Evolutionary conservation across 2,888 invertebrate genomes (phyloP), one percentile per base, ranked within the genome.

Genomic region (Morpho achilles): DNA sequence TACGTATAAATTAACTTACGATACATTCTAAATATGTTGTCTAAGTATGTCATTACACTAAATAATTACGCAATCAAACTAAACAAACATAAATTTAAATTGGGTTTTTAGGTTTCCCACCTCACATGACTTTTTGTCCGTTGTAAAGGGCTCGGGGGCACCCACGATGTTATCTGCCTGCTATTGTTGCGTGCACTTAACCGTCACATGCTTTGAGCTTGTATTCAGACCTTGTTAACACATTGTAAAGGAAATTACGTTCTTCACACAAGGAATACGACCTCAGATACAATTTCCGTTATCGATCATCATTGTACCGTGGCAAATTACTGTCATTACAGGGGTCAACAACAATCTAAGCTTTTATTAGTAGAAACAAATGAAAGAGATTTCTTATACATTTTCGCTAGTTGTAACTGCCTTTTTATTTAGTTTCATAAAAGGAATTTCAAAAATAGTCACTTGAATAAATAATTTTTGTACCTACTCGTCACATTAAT

Each of bases 181-280:
- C 79, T 70, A 84, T 86, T 85, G 87, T 87, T 83, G 83, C 84
- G 84, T 87, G 88, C 85, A 89, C 84, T 87, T 88, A 86, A 87
- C 80, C 81, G 83, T 81, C 86, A 84, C 65, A 77, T 69, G 67
- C 77, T 78, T 75, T 76, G 73, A 68, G 67, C 69, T 79, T 80
- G 76, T 75, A 75, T 77, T 77, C 73, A 77, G 77, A 75, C 77
- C 88, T 89, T 89, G 89, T 89, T 90, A 89, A 87, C 89, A 89
- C 87, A 82, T 86, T 84, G 86, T 88, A 84, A 80, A 85, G 87
- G 86, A 88, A 89, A 89, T 87, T 87, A 88, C 85, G 81, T 87
- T 87, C 84, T 84, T 85, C 80, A 82, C 80, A 82, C 79, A 77
- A 75, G 77, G 79, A 75, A 75, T 73, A 71, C 73, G 70, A 76